These are phyloP conservation scores for Drosophila paracracens DNA, from an alignment of 2,888 invertebrate genomes.

Conservation along the genomic window DNA sequence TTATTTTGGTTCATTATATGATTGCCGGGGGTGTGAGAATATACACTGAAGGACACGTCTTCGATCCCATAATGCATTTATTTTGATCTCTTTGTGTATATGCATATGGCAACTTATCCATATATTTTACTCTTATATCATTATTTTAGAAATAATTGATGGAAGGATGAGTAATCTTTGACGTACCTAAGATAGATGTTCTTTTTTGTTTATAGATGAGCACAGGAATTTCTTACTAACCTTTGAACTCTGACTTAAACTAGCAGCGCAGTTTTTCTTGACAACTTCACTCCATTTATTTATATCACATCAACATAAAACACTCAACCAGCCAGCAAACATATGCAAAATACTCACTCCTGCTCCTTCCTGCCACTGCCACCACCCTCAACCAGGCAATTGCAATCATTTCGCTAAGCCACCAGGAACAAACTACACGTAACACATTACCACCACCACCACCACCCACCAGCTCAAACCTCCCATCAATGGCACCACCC, in stretches of 20 bases:
- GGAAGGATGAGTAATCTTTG: neutral
- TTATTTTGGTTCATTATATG: neutral
- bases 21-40: neutral
- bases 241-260: neutral
- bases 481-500: neutral
- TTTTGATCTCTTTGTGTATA: neutral
- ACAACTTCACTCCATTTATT: neutral
- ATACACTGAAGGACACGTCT: too few species aligned
- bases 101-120: too few species aligned
- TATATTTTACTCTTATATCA: too few species aligned
- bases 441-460: neutral
- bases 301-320: neutral
- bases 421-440: constrained; percentile 1
- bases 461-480: neutral
- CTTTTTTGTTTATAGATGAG: neutral
- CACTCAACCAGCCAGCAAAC: constrained; percentile 2
- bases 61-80: neutral
- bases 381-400: neutral
- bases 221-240: neutral
- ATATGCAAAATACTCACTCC: constrained; percentile 9
- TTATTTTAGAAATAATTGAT: neutral
- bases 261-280: neutral
- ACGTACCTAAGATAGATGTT: neutral
- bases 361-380: neutral
- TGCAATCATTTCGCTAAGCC: constrained; percentile 19